These are phyloP conservation scores for Apoda limacodes DNA, from an alignment of 2,888 invertebrate genomes.

Conservation along the genomic window DNA sequence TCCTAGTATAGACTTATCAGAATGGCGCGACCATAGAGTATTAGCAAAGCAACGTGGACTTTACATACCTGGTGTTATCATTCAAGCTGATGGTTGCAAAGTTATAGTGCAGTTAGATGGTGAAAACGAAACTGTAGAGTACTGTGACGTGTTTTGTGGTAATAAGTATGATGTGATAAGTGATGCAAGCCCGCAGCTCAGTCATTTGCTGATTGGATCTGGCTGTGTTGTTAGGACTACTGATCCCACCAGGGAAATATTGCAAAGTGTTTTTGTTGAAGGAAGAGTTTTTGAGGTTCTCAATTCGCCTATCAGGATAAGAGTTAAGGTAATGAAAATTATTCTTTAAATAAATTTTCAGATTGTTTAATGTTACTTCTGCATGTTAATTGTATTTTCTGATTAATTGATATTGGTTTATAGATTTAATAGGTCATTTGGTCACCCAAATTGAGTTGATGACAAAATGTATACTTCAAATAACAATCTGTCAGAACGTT, in stretches of 20 bases:
- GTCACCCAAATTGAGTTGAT: too few species aligned
- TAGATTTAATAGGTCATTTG: too few species aligned
- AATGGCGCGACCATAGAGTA: conserved; percentile 94
- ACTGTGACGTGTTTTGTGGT: conserved; percentile 81
- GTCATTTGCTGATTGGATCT: conserved; percentile 82
- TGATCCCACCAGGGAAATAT: conserved; percentile 66
- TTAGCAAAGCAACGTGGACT: conserved; percentile 86
- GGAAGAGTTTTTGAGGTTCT: conserved; percentile 77
- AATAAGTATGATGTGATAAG: conserved; percentile 90
- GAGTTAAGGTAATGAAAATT: conserved; percentile 66
- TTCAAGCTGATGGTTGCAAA: conserved; percentile 76
- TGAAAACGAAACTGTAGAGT: conserved; percentile 76
- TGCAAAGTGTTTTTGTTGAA: conserved; percentile 84
- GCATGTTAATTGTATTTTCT: too few species aligned
- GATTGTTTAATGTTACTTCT: too few species aligned
- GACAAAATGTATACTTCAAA: too few species aligned
- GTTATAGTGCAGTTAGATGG: conserved; percentile 88
- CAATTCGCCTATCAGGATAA: conserved; percentile 56
- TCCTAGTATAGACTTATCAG: conserved; percentile 84
- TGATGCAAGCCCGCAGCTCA: conserved; percentile 90
- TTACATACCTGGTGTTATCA: conserved; percentile 91
- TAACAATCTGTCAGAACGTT: too few species aligned
- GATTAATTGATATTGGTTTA: too few species aligned
- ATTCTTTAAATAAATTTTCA: too few species aligned
- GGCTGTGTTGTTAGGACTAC: conserved; percentile 84